A percentile compares a stretch with the other conserved stretches of the same genome.
These are phyloP conservation scores for Percopsis omiscomaycus DNA, from an alignment of 2,797 vertebrate species.

Conservation along the genomic window DNA sequence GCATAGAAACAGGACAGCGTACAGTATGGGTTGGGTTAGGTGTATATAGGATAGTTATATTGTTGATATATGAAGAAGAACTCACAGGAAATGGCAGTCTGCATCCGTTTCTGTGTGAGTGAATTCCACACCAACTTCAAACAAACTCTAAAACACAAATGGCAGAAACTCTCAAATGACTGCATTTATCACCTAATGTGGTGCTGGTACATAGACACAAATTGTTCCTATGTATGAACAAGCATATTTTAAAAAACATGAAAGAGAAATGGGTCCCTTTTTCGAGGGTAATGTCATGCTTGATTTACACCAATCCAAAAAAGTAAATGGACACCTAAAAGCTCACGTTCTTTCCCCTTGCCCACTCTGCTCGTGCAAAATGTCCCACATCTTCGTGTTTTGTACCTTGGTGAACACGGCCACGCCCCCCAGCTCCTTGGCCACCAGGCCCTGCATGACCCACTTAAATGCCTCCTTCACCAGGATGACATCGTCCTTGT, in stretches of 20 bases:
- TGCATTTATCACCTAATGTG: not conserved
- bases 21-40: not conserved
- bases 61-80: constrained; percentile 25
- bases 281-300: too few species aligned
- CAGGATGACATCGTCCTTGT: constrained; percentile 85
- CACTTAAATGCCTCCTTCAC: constrained; percentile 98
- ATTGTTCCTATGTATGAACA: too few species aligned
- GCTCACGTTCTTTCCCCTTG: not conserved
- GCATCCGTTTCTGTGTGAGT: constrained; percentile 87
- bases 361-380: not conserved
- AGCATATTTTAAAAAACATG: too few species aligned
- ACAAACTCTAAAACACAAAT: constrained; percentile 80
- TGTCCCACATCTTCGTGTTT: not conserved
- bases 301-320: not conserved
- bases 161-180: not conserved
- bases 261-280: too few species aligned
- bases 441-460: constrained; percentile 75
- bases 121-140: constrained; percentile 93
- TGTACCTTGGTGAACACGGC: constrained; percentile 85
- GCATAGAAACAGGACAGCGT: not conserved
- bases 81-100: constrained; percentile 98
- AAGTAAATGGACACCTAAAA: not conserved
- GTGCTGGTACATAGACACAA: too few species aligned
- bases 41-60: not conserved
- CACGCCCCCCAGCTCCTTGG: constrained; percentile 84